Evolutionary conservation across 2,113 vertebrate genomes (phyloP), one percentile per base, ranked within the genome.

Genomic region (Salvelinus namaycush): DNA sequence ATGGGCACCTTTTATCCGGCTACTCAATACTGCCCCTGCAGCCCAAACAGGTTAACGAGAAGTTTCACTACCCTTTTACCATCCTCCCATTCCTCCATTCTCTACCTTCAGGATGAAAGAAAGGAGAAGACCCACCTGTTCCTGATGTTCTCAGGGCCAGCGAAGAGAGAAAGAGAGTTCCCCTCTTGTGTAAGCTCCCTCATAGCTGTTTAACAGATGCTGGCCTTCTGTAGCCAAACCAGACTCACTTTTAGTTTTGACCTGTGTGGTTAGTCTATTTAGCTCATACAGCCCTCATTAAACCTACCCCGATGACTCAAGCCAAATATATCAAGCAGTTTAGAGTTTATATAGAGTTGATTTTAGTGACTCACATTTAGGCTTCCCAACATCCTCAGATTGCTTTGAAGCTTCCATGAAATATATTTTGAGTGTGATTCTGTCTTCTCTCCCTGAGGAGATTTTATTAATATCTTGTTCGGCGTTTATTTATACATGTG

Each of bases 301-400:
- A 93, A 88, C 89, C 86, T 72, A 90, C 86, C 87, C 88, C 57
- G 83, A 84, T 78, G 82, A 81, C 84, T 79, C 12, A 11, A 67
- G 84, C 91, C 90, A 93, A 89, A 92, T 91, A 92, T 89, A 91
- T 89, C 87, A 82, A 86, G 86, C 87, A 84, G 90, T 90, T 91
- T 87, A 39, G 4, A 86, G 80, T 91, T 93, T 89, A 89, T 89
- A 82, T 84, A 84, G 72, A 88, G 81, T 85, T 69, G 60, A 87
- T 86, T 87, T 86, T 72, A 73, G 83, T 85, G 87, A 87, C 87
- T 90, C 84, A 88, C 86, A 87, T 89, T 88, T 86, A 87, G 89
- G 85, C 86, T 87, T 81, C 79, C 87, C 86, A 85, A 79, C 70
- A 39, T 62, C 75, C 83, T 84, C 87, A 83, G 84, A 84, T 89